Evolutionary conservation across 2,113 vertebrate genomes (phyloP), one percentile per base, ranked within the genome.

Genomic region (Chrysemys picta): DNA sequence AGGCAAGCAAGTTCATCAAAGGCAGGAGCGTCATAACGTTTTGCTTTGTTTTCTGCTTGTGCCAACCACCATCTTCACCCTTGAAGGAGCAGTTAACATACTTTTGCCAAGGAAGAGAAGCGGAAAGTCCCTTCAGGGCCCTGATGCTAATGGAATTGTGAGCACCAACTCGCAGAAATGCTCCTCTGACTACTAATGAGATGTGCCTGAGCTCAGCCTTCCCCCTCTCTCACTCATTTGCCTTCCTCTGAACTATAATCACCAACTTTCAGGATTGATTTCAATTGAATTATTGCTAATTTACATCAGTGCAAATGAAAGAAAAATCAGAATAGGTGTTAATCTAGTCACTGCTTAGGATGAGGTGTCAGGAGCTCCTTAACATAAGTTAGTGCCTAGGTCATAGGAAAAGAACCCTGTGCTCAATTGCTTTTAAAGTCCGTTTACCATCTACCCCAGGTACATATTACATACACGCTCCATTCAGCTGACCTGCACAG

Each of bases 11-110:
- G 4, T 52, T 80, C n/a, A 24, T 42, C 2, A 24, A 3, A 16
- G 62, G 9, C 14, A 11, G 12, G 59, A 8, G 12, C 31, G 4
- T 72, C 4, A 5, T 47, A 5, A n/a, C 5, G 86, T 89, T 78
- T 80, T 80, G 52, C 47, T 47, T 50, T 53, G 1, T 50, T 54
- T 82, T 80, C 35, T 27, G 69, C 52, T 84, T 81, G 35, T 50
- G 12, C 53, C 65, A 80, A 10, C 4, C 2, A 2, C 50, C 7
- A 22, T 80, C 0, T 1, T 22, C 29, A 59, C 53, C 69, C 42
- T 21, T 31, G 79, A 8, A 6, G 59, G 14, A 0, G 0, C 78
- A 81, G 24, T 45, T 4, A 22, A 59, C 50, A 4, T 45, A 56
- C 72, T n/a, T 11, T 16, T 47, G 59, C 5, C 14, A 8, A 69